These are phyloP conservation scores for Mormyrops boulengeri DNA, from an alignment of 2,797 vertebrate species.

Conservation along the genomic window DNA sequence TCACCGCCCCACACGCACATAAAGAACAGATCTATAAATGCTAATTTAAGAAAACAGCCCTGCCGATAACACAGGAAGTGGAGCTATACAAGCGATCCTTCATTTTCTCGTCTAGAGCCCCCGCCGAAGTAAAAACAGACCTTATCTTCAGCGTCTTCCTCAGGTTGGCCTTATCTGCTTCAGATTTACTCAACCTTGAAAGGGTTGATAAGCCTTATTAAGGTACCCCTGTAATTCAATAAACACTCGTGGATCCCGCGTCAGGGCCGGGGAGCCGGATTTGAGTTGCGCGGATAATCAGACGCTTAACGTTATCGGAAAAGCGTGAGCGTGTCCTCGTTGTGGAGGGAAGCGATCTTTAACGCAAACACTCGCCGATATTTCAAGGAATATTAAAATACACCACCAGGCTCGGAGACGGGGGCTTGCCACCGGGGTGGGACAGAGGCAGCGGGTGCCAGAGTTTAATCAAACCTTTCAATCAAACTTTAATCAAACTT, in stretches of 20 bases:
- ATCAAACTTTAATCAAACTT: constrained; percentile 14
- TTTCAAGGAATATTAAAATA: constrained; percentile 15
- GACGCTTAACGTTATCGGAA: background rate
- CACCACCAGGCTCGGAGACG: background rate
- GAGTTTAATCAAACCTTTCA: constrained; percentile 11
- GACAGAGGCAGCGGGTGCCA: background rate
- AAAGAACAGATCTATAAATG: background rate
- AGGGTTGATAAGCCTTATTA: constrained; percentile 6
- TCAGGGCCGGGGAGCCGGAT: background rate
- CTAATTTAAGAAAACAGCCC: background rate
- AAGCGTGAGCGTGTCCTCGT: background rate
- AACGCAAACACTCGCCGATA: background rate
- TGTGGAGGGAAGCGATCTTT: constrained; percentile 2
- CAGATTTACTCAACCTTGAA: constrained; percentile 12
- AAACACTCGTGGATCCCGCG: background rate
- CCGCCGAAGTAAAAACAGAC: background rate
- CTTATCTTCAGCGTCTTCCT: background rate
- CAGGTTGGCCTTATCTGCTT: background rate
- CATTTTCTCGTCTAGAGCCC: constrained; percentile 15
- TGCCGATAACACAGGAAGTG: background rate
- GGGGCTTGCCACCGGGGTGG: background rate
- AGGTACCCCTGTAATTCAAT: constrained; percentile 12
- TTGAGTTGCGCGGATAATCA: background rate
- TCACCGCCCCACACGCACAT: background rate
- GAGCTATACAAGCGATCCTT: background rate